These are phyloP conservation scores for Eremobia ochroleuca DNA, from an alignment of 2,888 invertebrate genomes.

Conservation along the genomic window DNA sequence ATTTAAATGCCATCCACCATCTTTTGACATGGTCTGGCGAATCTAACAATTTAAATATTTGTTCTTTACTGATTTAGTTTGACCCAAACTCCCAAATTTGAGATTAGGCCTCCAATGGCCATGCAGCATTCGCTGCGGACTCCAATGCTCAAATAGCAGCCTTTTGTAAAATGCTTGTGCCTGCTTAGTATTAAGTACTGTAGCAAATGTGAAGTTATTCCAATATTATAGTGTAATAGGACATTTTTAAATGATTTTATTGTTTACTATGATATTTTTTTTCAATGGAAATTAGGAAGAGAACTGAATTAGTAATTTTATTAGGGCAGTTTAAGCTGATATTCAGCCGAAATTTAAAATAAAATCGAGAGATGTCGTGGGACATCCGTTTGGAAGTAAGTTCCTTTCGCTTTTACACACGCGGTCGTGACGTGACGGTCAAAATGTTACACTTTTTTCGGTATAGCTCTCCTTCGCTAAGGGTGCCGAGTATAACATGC, in stretches of 20 bases:
- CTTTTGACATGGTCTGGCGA: background rate
- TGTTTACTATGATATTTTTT: slow-evolving; percentile 24
- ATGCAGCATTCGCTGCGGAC: slow-evolving; percentile 18
- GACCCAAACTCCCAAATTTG: background rate
- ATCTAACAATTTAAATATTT: background rate
- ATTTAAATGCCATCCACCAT: background rate
- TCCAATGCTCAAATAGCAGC: slow-evolving; percentile 78
- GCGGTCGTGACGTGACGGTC: background rate
- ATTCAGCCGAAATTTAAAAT: background rate
- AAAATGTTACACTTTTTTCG: background rate
- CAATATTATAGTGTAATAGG: slow-evolving; percentile 57
- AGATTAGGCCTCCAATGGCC: slow-evolving; percentile 5
- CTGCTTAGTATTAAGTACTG: slow-evolving; percentile 75
- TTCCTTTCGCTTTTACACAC: background rate
- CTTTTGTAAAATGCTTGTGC: slow-evolving; percentile 88
- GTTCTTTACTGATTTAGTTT: background rate
- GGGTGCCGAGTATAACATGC: background rate
- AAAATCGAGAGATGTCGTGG: background rate
- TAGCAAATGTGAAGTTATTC: slow-evolving; percentile 60
- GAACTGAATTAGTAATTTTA: slow-evolving; percentile 5
- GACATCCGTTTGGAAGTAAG: background rate
- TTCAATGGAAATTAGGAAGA: slow-evolving; percentile 14
- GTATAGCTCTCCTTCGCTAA: background rate
- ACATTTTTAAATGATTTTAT: slow-evolving; percentile 51
- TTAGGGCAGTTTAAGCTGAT: slow-evolving; percentile 16